Percentiles rank a stretch among this genome's conserved stretches.
Evolutionary conservation across 2,888 invertebrate species (phyloP).

Genomic region (Metacarcinus magister): DNA sequence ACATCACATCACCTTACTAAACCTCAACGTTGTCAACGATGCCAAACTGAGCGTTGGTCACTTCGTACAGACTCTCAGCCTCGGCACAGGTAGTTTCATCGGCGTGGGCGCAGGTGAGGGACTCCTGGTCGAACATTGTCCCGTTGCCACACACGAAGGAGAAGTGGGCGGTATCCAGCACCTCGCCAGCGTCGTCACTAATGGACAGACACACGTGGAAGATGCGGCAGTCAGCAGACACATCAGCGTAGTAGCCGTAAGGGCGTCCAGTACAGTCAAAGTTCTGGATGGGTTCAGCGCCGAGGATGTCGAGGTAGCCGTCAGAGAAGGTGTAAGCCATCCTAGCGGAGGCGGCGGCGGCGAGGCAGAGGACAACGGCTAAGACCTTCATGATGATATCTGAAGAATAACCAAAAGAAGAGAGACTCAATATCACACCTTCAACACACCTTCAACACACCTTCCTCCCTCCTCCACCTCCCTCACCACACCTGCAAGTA

Average conservation of each 20-base stretch:
- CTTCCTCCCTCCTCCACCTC: not conserved
- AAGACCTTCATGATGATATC: slow-evolving; percentile 65
- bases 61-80: slow-evolving; percentile 83
- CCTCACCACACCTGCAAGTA: not conserved
- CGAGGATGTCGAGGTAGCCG: slow-evolving; percentile 80
- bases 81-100: slow-evolving; percentile 83
- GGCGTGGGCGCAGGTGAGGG: slow-evolving; percentile 83
- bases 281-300: slow-evolving; percentile 72
- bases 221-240: slow-evolving; percentile 83
- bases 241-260: slow-evolving; percentile 83
- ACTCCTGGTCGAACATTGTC: slow-evolving; percentile 83
- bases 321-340: slow-evolving; percentile 77
- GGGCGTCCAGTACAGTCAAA: slow-evolving; percentile 82
- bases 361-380: slow-evolving; percentile 67
- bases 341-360: slow-evolving; percentile 69
- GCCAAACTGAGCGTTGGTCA: slow-evolving; percentile 83
- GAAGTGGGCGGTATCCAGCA: slow-evolving; percentile 81
- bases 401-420: not conserved
- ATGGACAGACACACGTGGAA: slow-evolving; percentile 83
- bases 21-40: slow-evolving; percentile 61
- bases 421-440: not conserved
- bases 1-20: not conserved
- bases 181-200: slow-evolving; percentile 80
- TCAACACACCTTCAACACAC: not conserved
- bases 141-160: slow-evolving; percentile 83